phyloP scores from a whole-genome alignment of 2,888 invertebrate genomes.

The Pachycephus smyrnensis region DNA sequence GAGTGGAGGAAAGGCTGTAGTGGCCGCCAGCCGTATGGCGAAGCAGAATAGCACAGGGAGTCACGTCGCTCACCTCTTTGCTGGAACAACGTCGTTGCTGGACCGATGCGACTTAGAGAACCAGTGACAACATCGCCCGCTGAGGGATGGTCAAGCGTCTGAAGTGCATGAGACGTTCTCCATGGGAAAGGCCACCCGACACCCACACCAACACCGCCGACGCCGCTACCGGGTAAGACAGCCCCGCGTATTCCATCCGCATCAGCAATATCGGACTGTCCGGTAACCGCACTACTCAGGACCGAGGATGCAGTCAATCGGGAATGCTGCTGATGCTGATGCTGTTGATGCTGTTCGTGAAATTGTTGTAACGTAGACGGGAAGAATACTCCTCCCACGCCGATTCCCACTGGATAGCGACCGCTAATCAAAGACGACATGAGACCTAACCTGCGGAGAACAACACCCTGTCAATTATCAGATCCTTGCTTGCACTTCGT shows the following conservation, averaged over 20 bases:
- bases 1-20: too few relatives aligned
- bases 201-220: slow-evolving; percentile 10
- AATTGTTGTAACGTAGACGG: slow-evolving; percentile 61
- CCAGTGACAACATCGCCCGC: slow-evolving; percentile 56
- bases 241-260: slow-evolving; percentile 54
- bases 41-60: too few relatives aligned
- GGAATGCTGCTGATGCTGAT: slow-evolving; percentile 61
- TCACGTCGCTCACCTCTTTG: slow-evolving; percentile 55
- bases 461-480: too few relatives aligned
- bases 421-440: slow-evolving; percentile 62
- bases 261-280: slow-evolving; percentile 45
- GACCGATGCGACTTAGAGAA: slow-evolving; percentile 60
- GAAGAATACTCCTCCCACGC: slow-evolving; percentile 61
- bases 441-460: slow-evolving; percentile 53
- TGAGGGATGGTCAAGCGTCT: slow-evolving; percentile 60
- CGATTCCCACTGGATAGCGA: slow-evolving; percentile 60
- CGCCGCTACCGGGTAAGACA: slow-evolving; percentile 52
- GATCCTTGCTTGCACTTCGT: too few relatives aligned
- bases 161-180: slow-evolving; percentile 60
- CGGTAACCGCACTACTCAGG: slow-evolving; percentile 54
- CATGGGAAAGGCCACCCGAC: slow-evolving; percentile 64
- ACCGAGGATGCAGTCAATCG: slow-evolving; percentile 58
- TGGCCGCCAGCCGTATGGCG: too few relatives aligned
- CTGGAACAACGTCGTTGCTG: slow-evolving; percentile 59
- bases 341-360: slow-evolving; percentile 58